Percentiles rank a stretch among this genome's conserved stretches.
Conservation (phyloP, 2,797 vertebrate species). For the Sebastes kiyomatsui region DNA sequence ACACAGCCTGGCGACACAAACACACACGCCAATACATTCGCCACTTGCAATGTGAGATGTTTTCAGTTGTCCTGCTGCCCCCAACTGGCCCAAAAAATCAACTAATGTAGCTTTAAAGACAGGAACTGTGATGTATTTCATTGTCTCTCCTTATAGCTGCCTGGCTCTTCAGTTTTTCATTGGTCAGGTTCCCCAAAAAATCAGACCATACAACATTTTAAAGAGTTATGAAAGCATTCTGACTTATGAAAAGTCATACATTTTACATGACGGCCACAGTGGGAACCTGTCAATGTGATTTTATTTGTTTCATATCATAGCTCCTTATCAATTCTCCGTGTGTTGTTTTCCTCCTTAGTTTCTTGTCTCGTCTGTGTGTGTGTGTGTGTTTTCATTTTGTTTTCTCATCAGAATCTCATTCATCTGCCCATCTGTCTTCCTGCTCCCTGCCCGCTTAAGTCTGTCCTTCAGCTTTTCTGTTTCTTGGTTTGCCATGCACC, state of each 20-base stretch:
- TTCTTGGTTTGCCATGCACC: neutral
- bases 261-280: constrained; percentile 3
- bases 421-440: neutral
- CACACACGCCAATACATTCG: neutral
- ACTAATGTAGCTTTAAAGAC: too few species aligned
- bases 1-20: neutral
- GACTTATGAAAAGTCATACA: neutral
- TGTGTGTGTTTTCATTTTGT: constrained; percentile 13
- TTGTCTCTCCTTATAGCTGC: too few species aligned
- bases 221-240: neutral
- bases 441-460: neutral
- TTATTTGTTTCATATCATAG: constrained; percentile 3
- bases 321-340: neutral
- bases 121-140: too few species aligned
- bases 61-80: too few species aligned
- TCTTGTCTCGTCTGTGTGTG: constrained; percentile 1
- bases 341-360: neutral
- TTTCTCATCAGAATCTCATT: constrained; percentile 43
- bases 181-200: too few species aligned
- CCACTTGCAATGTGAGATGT: too few species aligned
- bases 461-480: constrained; percentile 3
- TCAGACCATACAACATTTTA: neutral
- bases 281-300: constrained; percentile 6
- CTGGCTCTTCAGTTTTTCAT: too few species aligned
- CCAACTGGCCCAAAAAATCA: too few species aligned